Evolutionary conservation across 2,113 vertebrate genomes (phyloP), one percentile per base, ranked within the genome.

Genomic region (Myiopsitta monachus): DNA sequence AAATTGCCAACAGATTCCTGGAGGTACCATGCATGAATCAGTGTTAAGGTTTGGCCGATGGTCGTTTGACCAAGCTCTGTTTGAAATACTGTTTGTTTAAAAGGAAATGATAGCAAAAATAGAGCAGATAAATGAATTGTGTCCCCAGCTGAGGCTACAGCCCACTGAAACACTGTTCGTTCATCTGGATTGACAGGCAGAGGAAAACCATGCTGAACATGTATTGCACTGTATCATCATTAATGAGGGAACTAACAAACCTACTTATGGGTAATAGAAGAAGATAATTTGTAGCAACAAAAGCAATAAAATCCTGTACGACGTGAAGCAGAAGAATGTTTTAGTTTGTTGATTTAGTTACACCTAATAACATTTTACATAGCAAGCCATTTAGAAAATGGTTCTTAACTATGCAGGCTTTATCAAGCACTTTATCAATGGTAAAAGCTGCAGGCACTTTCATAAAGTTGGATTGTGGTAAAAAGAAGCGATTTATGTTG

Each of bases 281-380:
- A 84, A 39, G 46, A 74, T 81, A 59, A 67, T 83, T 94, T 85
- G 68, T 86, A 91, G 54, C 94, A 83, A 41, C 17, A 38, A 83
- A 95, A 92, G 30, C 83, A 74, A 86, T 83, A 44, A 59, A 86
- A 62, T 81, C 27, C 59, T 87, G 44, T 92, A 95, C 88, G 67
- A 87, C 33, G 62, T 90, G 95, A 93, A 90, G 89, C 80, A 94
- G 91, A 97, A 38, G 59, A 86, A 91, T 96, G 69, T 93, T 95
- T 75, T 87, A 63, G 75, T 95, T 95, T 97, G 88, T 95, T 97
- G 75, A 59, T 83, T 97, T n/a, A 57, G 33, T 95, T 97, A 87
- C 31, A 75, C 63, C 74, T 95, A 92, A 92, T 91, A 84, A 33
- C 38, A 86, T 95, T 95, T 94, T 96, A 63, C 49, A 9, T 83